These are phyloP conservation scores for Leptinotarsa peninsularis DNA, from an alignment of 2,888 invertebrate genomes.

Conservation along the genomic window DNA sequence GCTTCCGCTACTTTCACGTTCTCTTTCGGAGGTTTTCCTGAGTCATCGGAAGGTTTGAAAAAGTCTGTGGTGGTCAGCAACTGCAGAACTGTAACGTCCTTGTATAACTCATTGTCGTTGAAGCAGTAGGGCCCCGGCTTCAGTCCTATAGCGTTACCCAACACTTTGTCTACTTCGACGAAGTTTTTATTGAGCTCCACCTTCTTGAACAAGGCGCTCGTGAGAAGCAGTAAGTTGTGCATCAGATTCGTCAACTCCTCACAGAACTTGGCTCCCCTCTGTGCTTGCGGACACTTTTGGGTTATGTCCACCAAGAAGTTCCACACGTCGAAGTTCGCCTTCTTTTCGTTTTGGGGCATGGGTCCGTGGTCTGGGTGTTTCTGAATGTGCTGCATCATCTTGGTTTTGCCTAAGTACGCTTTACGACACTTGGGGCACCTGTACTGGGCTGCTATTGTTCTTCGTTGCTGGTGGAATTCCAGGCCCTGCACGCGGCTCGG, in stretches of 20 bases:
- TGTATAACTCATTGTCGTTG: slow-evolving; percentile 59
- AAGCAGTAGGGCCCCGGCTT: slow-evolving; percentile 60
- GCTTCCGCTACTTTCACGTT: background rate
- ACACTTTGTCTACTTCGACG: slow-evolving; percentile 59
- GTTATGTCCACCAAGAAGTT: slow-evolving; percentile 61
- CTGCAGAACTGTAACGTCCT: slow-evolving; percentile 58
- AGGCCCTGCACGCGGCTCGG: slow-evolving; percentile 31
- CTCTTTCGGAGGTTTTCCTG: slow-evolving; percentile 21
- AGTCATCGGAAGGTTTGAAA: slow-evolving; percentile 48
- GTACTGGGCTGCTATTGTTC: slow-evolving; percentile 69
- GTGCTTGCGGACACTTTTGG: slow-evolving; percentile 56
- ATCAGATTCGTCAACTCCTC: slow-evolving; percentile 61
- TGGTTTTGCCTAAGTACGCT: slow-evolving; percentile 72
- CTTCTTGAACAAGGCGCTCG: slow-evolving; percentile 60
- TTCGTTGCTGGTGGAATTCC: slow-evolving; percentile 53
- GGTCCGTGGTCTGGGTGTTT: slow-evolving; percentile 73
- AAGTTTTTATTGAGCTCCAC: slow-evolving; percentile 52
- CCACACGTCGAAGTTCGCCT: slow-evolving; percentile 60
- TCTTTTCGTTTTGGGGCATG: slow-evolving; percentile 49
- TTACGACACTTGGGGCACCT: slow-evolving; percentile 75
- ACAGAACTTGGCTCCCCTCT: slow-evolving; percentile 59
- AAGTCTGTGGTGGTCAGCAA: slow-evolving; percentile 56
- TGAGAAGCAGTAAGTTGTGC: slow-evolving; percentile 58
- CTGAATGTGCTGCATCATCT: slow-evolving; percentile 73
- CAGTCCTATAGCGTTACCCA: slow-evolving; percentile 60